Evolutionary conservation across 1,140 invertebrate species (phyloP), one percentile per base, ranked within the genome.

Genomic region (Hyposmocoma kahamanoa): DNA sequence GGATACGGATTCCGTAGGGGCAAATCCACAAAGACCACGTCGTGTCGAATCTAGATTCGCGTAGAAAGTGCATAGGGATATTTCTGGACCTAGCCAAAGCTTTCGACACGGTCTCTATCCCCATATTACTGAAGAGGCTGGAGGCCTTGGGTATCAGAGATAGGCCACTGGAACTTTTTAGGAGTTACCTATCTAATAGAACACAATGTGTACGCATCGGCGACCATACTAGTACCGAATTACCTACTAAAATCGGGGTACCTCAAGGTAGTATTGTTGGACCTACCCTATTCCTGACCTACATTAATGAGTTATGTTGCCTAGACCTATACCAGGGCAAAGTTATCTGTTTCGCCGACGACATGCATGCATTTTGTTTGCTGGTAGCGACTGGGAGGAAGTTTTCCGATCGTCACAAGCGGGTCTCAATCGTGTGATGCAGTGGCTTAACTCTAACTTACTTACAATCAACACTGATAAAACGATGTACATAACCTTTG

Each of bases 21-120:
- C n/a, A 15, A 19, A 4, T 39, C 36, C 18, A 39, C 36, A 8
- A 8, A 39, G 5, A 15, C 2, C 19, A 19, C 9, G 3, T 39
- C 20, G 13, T 19, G 3, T 6, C 3, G 3, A 8, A 39, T 8
- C 3, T 39, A 19, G 19, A 39, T 19, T 2, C 4, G 4, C 15
- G 36, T 3, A 18, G 20, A 2, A 39, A 39, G 13, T 39, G 36
- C 18, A 15, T 39, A 19, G 20, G 15, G 4, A 19, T 39, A 3
- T 39, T 39, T 19, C 15, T 39, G n/a, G 36, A 39, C 18, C 13
- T 39, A 39, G 20, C 18, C 18, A 39, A 39, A 20, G 36, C 36
- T 19, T 39, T 39, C 20, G 36, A 39, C 17, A 39, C 36, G 4
- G 36, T 39, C n/a, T 39, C 36, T 39, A 2, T 39, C 20, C 36